phyloP scores from a whole-genome alignment of 2,113 vertebrate genomes.

The Cheilinus undulatus region DNA sequence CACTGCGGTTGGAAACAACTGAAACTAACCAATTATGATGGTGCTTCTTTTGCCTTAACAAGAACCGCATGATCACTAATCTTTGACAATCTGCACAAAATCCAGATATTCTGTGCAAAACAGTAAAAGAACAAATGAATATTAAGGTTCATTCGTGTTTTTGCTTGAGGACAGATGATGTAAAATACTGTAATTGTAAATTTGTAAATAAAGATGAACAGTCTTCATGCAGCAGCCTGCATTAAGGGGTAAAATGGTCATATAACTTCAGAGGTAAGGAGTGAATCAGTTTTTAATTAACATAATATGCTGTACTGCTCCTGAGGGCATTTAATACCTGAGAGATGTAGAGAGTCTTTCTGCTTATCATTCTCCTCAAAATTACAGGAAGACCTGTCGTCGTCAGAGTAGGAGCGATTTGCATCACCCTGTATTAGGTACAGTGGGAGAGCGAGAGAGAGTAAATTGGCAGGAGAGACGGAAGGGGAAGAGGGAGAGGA shows the following conservation, averaged over 20 bases:
- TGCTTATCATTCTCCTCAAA: conserved; percentile 92
- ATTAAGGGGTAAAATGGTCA: not conserved
- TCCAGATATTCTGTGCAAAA: too few species aligned
- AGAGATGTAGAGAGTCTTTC: conserved; percentile 87
- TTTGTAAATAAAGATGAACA: not conserved
- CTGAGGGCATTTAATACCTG: conserved; percentile 78
- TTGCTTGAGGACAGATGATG: too few species aligned
- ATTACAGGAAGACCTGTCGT: conserved; percentile 94
- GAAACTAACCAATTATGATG: too few species aligned
- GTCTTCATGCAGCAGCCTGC: not conserved
- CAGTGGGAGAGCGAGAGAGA: not conserved
- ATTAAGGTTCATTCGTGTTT: too few species aligned
- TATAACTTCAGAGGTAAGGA: not conserved
- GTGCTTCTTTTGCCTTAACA: too few species aligned
- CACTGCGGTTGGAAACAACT: too few species aligned
- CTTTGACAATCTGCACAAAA: too few species aligned
- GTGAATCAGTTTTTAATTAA: conserved; percentile 10
- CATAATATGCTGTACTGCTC: conserved; percentile 8
- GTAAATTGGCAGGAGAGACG: not conserved
- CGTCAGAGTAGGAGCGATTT: conserved; percentile 95
- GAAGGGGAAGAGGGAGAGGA: not conserved
- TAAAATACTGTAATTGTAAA: not conserved
- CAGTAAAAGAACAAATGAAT: too few species aligned
- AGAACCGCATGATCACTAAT: too few species aligned
- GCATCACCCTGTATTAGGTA: conserved; percentile 89